Base-by-base conservation (phyloP, 1,140 invertebrate species). In the Goniozus legneri region DNA sequence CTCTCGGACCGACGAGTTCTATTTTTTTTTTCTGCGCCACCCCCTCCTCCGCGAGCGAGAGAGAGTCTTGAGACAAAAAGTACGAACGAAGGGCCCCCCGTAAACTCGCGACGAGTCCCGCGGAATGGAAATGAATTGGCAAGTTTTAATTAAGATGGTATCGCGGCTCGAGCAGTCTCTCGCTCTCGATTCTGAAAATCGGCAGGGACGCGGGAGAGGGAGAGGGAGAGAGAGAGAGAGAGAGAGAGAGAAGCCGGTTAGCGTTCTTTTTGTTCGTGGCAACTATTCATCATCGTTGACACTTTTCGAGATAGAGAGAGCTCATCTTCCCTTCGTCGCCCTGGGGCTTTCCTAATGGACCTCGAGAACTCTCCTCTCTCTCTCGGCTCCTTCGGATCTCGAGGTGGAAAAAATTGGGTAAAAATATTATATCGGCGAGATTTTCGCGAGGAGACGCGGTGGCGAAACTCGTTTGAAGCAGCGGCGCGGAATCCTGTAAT, bases 121-220 rank as follows among this genome's bases (percentile, higher is more conserved):
- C 36, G 24, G 10, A 10, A 10, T 10, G 22, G 18, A 74, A 76
- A 76, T 76, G 71, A 76, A 76, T 76, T 69, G 73, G 73, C 71
- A 74, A 76, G 62, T 76, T 76, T 76, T 76, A 76, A 76, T 76
- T 75, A 76, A 76, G 74, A 76, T 76, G 56, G 54, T 76, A 73
- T 75, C 69, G 61, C 65, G 52, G 54, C 49, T 47, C 51, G 54
- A 24, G 27, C 44, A 54, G 47, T 58, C 19, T 40, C 51, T 32
- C 44, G 45, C 43, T 34, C 15, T 13, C 18, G 48, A 27, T 52
- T 37, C 47, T 50, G 50, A 40, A 58, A 57, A 58, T 57, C 56
- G 54, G 50, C 54, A 33, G 34, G 27, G 21, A 56, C 40, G 33
- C 19, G 39, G 35, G 34, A 43, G 42, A 44, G 44, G 22, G 14